phyloP scores from a whole-genome alignment of 1,140 invertebrate species.

The Meteorus sp. region DNA sequence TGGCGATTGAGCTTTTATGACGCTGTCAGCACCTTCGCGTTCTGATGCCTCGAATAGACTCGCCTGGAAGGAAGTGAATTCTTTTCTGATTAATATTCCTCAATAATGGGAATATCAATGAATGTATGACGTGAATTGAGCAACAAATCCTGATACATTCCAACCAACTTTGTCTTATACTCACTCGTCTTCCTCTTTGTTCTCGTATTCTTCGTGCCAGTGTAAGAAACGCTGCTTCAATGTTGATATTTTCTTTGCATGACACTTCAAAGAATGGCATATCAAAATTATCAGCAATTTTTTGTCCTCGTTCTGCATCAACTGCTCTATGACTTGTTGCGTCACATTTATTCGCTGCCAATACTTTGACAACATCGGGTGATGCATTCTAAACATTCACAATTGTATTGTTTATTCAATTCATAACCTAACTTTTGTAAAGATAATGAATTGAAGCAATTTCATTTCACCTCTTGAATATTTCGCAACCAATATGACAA shows the following conservation, averaged over 20 bases:
- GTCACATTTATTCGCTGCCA: conserved; percentile 86
- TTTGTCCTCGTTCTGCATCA: conserved; percentile 76
- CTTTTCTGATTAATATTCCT: neutral
- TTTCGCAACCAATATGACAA: conserved; percentile 84
- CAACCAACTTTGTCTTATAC: conserved; percentile 6
- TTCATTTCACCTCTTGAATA: conserved; percentile 75
- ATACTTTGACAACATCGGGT: conserved; percentile 80
- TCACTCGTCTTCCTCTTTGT: conserved; percentile 74
- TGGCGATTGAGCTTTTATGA: conserved; percentile 44
- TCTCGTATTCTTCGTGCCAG: conserved; percentile 80
- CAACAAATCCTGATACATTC: neutral
- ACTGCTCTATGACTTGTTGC: conserved; percentile 72
- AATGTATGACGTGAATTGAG: neutral
- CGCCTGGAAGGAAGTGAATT: conserved; percentile 34
- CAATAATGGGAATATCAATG: neutral
- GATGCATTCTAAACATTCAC: conserved; percentile 74
- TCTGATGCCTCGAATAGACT: conserved; percentile 50
- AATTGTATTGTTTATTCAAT: conserved; percentile 21
- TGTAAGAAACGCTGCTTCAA: conserved; percentile 83
- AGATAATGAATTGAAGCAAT: conserved; percentile 3
- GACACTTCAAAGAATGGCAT: conserved; percentile 92
- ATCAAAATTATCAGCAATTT: conserved; percentile 88
- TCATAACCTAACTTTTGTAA: neutral
- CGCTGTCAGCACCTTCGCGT: conserved; percentile 42
- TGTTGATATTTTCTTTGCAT: conserved; percentile 88